Percentiles rank a stretch among this genome's conserved stretches.
phyloP scores from a whole-genome alignment of 2,888 invertebrate genomes.

The Papilio demoleus region DNA sequence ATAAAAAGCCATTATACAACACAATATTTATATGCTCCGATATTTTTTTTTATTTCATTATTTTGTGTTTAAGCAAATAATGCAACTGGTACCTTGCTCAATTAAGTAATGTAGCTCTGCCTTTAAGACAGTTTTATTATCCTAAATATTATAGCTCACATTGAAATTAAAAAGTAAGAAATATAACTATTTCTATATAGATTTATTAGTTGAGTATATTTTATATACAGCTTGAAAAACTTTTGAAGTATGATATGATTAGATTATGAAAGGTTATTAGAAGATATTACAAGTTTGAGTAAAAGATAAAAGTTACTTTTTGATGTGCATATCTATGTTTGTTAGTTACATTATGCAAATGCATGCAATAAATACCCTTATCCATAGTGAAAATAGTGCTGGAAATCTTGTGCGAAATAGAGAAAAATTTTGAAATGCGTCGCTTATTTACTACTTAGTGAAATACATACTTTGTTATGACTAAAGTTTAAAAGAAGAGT shows the following conservation, averaged over 20 bases:
- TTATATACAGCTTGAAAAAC: no score
- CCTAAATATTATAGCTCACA: no score
- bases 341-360: constrained; percentile 47
- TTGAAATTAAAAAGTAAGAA: no score
- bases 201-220: no score
- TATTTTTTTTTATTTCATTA: not conserved
- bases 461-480: constrained; percentile 45
- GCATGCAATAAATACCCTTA: constrained; percentile 67
- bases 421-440: constrained; percentile 48
- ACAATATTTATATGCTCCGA: not conserved
- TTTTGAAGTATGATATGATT: no score
- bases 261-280: not conserved
- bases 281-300: not conserved
- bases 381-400: constrained; percentile 39
- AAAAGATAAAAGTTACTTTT: not conserved
- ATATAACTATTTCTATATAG: no score
- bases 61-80: no score
- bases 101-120: no score
- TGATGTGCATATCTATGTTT: constrained; percentile 1
- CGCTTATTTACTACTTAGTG: constrained; percentile 64
- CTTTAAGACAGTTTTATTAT: no score
- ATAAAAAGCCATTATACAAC: not conserved
- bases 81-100: no score
- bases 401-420: constrained; percentile 56
- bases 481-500: not conserved